phyloP scores from a whole-genome alignment of 1,140 invertebrate species.

The Penaeus indicus region DNA sequence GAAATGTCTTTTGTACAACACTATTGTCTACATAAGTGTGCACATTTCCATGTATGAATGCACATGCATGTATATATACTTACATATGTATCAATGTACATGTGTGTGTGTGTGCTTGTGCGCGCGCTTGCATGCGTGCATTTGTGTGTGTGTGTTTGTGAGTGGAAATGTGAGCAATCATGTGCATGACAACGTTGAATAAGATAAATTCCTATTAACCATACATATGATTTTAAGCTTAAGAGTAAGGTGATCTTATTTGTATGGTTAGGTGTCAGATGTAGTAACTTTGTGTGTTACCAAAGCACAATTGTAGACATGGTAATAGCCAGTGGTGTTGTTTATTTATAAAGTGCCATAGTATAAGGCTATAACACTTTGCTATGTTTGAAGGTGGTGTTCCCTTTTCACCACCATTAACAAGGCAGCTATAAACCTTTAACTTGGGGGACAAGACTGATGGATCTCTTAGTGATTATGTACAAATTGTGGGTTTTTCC shows the following conservation, averaged over 20 bases:
- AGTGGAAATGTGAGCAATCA: slow-evolving; percentile 25
- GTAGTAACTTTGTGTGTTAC: background rate
- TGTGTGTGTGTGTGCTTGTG: slow-evolving; percentile 37
- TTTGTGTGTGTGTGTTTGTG: background rate
- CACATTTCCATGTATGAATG: too few species aligned
- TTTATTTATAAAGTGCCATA: background rate
- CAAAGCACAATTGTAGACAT: slow-evolving; percentile 2
- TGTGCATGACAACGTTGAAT: background rate
- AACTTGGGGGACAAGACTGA: background rate
- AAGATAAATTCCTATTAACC: background rate
- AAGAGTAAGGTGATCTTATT: slow-evolving; percentile 27
- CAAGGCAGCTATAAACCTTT: slow-evolving; percentile 43
- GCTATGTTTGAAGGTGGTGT: slow-evolving; percentile 18
- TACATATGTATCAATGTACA: slow-evolving; percentile 34
- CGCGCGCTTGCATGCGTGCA: slow-evolving; percentile 19
- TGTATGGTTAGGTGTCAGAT: background rate
- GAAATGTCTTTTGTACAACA: too few species aligned
- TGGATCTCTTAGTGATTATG: background rate
- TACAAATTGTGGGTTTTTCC: background rate
- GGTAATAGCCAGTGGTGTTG: background rate
- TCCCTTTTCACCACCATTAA: slow-evolving; percentile 18
- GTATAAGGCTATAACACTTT: background rate
- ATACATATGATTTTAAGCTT: slow-evolving; percentile 23
- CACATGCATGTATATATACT: slow-evolving; percentile 5
- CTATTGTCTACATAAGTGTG: too few species aligned